Evolutionary conservation across 1,140 invertebrate species (phyloP), one percentile per base, ranked within the genome.

Genomic region (Danaus melanippus): DNA sequence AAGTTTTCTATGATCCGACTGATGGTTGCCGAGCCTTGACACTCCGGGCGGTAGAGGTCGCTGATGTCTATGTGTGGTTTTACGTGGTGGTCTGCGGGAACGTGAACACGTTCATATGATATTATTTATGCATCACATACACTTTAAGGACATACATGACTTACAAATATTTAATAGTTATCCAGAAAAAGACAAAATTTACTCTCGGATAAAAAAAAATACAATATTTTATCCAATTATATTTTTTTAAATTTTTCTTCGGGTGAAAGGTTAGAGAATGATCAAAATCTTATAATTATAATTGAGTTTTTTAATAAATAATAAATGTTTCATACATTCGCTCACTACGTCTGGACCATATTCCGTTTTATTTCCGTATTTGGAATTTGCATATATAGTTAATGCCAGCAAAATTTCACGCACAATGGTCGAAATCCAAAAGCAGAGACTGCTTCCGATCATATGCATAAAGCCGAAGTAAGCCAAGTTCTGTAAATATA

Each of bases 391-490:
- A 49, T 87, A 88, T 8, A 87, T 72, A 9, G 73, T 82, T 43
- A 91, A 67, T 0, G 89, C 88, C 43, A 92, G 88, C 8, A 92
- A 75, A 0, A 90, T 93, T 79, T 94, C 92, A 55, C 92, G 84
- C 3, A 93, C 86, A 52, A 94, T 93, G 9, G 92, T 92, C 69
- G 89, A 90, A 10, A 93, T 84, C 93, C 93, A 94, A 71, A 93
- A 92, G 69, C 91, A 92, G 2, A 94, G 74, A 65, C 91, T 92
- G 50, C 92, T 90, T 0, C 91, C 90, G 41, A 94, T 91, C 71
- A 92, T 91, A 69, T 94, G 92, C 92, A 93, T 93, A 32, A 93
- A 82, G 5, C 89, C 91, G 62, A 94, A 92, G 42, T 91, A 81
- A n/a, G 91, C 90, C 10, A 93, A 55, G 50, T 87, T 88, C 80